Evolutionary conservation across 2,113 vertebrate species (phyloP).

Genomic region (Hyla sarda): DNA sequence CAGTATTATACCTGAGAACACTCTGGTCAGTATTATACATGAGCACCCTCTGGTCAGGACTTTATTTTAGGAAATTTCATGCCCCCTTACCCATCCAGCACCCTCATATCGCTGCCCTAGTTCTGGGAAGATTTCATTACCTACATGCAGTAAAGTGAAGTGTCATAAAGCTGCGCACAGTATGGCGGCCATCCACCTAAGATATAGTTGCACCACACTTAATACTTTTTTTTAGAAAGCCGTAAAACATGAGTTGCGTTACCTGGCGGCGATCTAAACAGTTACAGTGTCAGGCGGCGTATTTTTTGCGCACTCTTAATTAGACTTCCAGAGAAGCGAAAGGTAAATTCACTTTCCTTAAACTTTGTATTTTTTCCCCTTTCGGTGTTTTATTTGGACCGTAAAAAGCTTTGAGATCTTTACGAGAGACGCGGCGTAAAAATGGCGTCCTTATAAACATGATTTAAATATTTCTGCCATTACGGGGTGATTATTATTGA

Average conservation of each 20-base stretch:
- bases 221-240: conserved; percentile 70
- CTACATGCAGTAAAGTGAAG: conserved; percentile 69
- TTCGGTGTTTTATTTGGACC: conserved; percentile 74
- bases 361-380: conserved; percentile 75
- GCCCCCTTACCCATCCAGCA: neutral
- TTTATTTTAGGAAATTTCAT: neutral
- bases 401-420: conserved; percentile 80
- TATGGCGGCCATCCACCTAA: conserved; percentile 72
- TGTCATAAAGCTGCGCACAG: conserved; percentile 73
- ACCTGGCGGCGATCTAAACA: conserved; percentile 77
- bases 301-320: conserved; percentile 79
- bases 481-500: conserved; percentile 82
- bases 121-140: neutral
- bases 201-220: conserved; percentile 68
- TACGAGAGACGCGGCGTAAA: conserved; percentile 77
- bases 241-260: conserved; percentile 73
- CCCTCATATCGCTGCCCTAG: neutral
- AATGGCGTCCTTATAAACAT: conserved; percentile 83
- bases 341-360: conserved; percentile 76
- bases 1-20: no score
- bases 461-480: conserved; percentile 82
- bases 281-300: conserved; percentile 77
- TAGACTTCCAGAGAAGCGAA: conserved; percentile 71
- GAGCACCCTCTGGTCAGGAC: no score
- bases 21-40: no score